Base-by-base conservation (phyloP, 2,888 invertebrate species). In the Panopea generosa region DNA sequence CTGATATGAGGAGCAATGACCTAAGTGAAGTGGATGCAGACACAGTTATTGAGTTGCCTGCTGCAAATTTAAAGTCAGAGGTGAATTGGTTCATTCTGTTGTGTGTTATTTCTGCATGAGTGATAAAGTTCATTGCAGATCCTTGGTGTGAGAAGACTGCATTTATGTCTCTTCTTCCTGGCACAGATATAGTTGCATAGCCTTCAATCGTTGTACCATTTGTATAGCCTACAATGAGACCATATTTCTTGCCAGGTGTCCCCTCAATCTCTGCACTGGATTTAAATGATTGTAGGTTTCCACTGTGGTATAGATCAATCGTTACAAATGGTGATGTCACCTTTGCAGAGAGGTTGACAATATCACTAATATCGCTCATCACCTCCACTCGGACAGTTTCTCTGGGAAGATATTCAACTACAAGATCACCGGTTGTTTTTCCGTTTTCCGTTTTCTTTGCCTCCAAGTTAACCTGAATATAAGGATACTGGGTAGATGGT, bases 51-150 rank as follows among this genome's bases (percentile, higher is more conserved):
- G 27, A 27, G 14, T 43, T 45, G 29, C 47, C 22, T 22, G n/a
- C 18, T 20, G 27, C 9, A 45, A 67, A 67, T 18, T 33, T 61
- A n/a, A 67, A 24, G 47, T 61, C 57, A 29, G 68, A 68, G 2
- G 38, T 6, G 26, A 77, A 55, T 22, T 57, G 16, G 26, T 77
- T 77, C 40, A 68, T 77, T 29, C 76, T 69, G 56, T 80, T 76
- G 56, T 76, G 70, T 16, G 40, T 56, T 4, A 76, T 38, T 50
- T 73, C 80, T 43, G 50, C 63, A 65, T 63, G 62, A 2, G 63
- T 63, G 14, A 29, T 45, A 50, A 67, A 70, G 18, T 45, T 38
- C 2, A 27, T n/a, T 24, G 11, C 20, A 38, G 29, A 20, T 3
- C 61, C 62, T 20, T 24, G 11, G 33, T 76, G 76, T 20, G 60